Percentiles rank a stretch among this genome's conserved stretches.
phyloP scores from a whole-genome alignment of 2,113 vertebrate genomes.

The Rana temporaria region DNA sequence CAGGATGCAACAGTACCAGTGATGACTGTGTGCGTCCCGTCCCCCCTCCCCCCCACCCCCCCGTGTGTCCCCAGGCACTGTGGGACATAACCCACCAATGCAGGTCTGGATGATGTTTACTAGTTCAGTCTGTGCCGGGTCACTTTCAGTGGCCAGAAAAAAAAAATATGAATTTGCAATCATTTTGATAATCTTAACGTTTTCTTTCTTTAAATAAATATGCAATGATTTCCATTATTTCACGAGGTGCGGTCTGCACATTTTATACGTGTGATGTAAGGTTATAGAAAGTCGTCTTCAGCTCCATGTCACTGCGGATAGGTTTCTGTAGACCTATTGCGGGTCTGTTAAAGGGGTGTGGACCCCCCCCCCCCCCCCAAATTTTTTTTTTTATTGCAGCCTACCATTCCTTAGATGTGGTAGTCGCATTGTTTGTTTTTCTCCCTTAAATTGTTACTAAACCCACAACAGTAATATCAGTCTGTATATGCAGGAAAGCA shows the following conservation, averaged over 20 bases:
- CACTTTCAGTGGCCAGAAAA: neutral
- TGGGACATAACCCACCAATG: neutral
- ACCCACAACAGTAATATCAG: too few relatives aligned
- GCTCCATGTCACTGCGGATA: too few relatives aligned
- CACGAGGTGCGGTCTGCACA: neutral
- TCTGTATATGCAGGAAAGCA: too few relatives aligned
- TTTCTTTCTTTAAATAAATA: slow-evolving; percentile 24
- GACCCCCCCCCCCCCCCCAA: too few relatives aligned
- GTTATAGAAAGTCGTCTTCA: neutral
- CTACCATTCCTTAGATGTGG: too few relatives aligned
- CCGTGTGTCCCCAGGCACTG: neutral
- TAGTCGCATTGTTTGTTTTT: too few relatives aligned
- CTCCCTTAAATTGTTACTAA: too few relatives aligned
- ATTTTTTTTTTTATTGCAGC: too few relatives aligned
- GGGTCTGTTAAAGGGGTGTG: too few relatives aligned
- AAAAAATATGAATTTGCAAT: neutral
- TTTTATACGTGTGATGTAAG: neutral
- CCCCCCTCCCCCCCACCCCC: too few relatives aligned
- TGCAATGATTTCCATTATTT: slow-evolving; percentile 9
- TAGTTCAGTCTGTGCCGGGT: neutral
- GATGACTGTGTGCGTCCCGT: slow-evolving; percentile 48
- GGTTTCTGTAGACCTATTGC: too few relatives aligned
- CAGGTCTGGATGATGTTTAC: slow-evolving; percentile 38
- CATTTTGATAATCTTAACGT: slow-evolving; percentile 26
- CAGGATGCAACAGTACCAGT: slow-evolving; percentile 81